Base-by-base conservation (phyloP, 2,797 vertebrate species). In the Alectoris magna region DNA sequence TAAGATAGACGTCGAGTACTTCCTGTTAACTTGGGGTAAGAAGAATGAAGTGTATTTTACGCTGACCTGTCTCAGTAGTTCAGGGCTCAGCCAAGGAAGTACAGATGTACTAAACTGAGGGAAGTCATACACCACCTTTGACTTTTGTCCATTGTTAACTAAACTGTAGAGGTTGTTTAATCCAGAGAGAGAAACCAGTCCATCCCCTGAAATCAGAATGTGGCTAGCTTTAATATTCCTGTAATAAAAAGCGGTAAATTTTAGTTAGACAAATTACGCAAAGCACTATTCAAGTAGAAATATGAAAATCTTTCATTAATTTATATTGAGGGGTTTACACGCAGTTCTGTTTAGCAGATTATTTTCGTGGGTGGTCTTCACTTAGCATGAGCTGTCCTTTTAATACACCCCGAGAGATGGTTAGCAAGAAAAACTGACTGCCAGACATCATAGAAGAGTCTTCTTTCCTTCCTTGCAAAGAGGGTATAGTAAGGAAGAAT, bases 191-290 rank as follows among this genome's bases (percentile, higher is more conserved):
- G 98, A 99, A 97, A 99, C 99, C 34, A 98, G 98, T 19, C 99
- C 99, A 96, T 99, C 98, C 55, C 97, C 98, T 86, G 99, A 99
- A 98, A 99, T 98, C 96, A 99, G 98, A 97, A 99, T 99, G 86
- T 99, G 99, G 97, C 99, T 99, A 95, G 99, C 99, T 98, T 99
- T 99, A 97, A 99, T 98, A 93, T 98, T 99, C 96, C 99, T 99
- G 97, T 92, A 98, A 98, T 72, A 97, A 69, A 97, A 97, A 97
- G 93, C 95, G 84, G 76, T 93, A 97, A 75, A 89, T 81, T 94
- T 97, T 95, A 97, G 85, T 94, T 91, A 66, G 75, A 93, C 91
- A 43, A 90, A 94, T 81, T 88, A 92, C 60, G 81, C 39, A 59
- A 51, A 90, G 43, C 53, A 91, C 58, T 81, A 59, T 29, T 53